Conservation (phyloP, 2,888 invertebrate species). For the Alviniconcha strummeri region DNA sequence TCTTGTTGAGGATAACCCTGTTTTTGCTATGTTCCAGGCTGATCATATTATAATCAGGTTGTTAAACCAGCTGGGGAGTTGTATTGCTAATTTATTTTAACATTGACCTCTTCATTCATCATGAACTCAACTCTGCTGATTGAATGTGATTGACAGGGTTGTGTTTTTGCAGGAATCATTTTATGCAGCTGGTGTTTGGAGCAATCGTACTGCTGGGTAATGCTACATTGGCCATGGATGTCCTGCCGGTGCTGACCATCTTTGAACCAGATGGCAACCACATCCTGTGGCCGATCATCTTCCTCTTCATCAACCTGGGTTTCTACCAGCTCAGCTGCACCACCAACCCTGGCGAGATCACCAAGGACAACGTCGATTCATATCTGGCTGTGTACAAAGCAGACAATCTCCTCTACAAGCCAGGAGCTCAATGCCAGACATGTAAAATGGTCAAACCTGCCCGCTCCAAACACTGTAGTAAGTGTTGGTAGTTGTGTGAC, state of each 20-base stretch:
- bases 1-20: too few relatives aligned
- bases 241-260: constrained; percentile 61
- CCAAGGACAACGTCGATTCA: constrained; percentile 47
- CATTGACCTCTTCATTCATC: too few relatives aligned
- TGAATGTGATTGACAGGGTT: too few relatives aligned
- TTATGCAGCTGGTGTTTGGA: constrained; percentile 65
- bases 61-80: too few relatives aligned
- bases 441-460: constrained; percentile 66
- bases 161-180: constrained; percentile 60
- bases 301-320: constrained; percentile 56
- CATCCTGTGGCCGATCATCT: constrained; percentile 57
- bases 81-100: too few relatives aligned
- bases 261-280: constrained; percentile 63
- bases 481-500: constrained; percentile 43
- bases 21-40: too few relatives aligned
- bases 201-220: constrained; percentile 59
- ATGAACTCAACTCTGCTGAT: too few relatives aligned
- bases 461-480: constrained; percentile 71
- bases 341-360: constrained; percentile 66
- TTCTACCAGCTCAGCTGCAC: constrained; percentile 62
- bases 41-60: too few relatives aligned
- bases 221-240: constrained; percentile 60
- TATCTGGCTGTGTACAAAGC: constrained; percentile 54
- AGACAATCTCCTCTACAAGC: constrained; percentile 61
- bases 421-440: constrained; percentile 55